These are phyloP conservation scores for Dryomyza anilis DNA, from an alignment of 2,888 invertebrate species.

Conservation along the genomic window DNA sequence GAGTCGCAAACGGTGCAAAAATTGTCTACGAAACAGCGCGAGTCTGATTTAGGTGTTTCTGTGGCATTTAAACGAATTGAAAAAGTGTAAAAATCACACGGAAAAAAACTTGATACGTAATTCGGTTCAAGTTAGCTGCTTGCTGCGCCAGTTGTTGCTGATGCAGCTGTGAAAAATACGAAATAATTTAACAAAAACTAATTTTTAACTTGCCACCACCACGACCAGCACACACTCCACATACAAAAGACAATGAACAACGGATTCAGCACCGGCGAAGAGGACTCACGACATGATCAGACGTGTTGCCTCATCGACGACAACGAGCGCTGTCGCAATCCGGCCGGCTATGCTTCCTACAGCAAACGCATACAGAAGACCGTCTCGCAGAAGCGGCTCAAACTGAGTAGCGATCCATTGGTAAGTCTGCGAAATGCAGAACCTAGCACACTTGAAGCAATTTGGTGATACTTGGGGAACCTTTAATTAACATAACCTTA, in stretches of 20 bases:
- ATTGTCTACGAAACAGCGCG: background rate
- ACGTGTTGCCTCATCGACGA: slow-evolving; percentile 93
- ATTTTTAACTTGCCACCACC: background rate
- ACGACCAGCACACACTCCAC: background rate
- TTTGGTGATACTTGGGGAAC: no score
- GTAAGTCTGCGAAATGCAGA: slow-evolving; percentile 57
- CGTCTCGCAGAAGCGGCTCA: slow-evolving; percentile 87
- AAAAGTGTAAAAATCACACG: background rate
- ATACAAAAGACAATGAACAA: slow-evolving; percentile 61
- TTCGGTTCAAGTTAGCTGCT: background rate
- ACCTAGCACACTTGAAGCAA: background rate
- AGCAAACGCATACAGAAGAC: slow-evolving; percentile 97
- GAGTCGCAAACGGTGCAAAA: background rate
- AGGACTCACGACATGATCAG: slow-evolving; percentile 86
- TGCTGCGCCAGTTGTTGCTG: slow-evolving; percentile 12
- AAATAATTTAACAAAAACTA: background rate
- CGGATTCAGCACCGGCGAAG: slow-evolving; percentile 90
- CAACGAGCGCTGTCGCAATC: slow-evolving; percentile 81
- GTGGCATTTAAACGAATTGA: background rate
- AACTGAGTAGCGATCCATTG: slow-evolving; percentile 82
- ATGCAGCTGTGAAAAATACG: background rate
- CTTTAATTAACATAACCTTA: no score
- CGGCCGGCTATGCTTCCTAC: slow-evolving; percentile 81
- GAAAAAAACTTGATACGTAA: background rate
- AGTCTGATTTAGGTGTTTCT: background rate